Percentiles rank a stretch among this genome's conserved stretches.
phyloP scores from a whole-genome alignment of 1,140 invertebrate genomes.

The Atta cephalotes region DNA sequence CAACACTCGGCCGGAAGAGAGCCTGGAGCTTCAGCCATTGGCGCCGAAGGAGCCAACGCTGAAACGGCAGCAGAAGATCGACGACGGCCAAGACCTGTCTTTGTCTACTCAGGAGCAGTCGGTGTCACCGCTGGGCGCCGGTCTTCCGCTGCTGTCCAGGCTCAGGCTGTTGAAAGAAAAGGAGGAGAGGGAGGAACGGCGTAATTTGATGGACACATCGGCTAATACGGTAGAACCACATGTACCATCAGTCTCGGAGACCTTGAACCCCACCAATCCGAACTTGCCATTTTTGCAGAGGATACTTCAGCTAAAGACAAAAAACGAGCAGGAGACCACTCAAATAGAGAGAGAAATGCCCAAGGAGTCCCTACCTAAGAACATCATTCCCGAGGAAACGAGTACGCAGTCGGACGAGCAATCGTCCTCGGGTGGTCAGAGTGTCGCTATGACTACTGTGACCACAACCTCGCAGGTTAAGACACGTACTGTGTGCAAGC shows the following conservation, averaged over 20 bases:
- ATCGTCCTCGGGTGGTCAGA: background rate
- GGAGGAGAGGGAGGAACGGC: slow-evolving; percentile 90
- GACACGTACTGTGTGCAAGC: slow-evolving; percentile 63
- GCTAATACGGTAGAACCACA: slow-evolving; percentile 81
- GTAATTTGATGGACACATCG: slow-evolving; percentile 86
- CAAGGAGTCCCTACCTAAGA: slow-evolving; percentile 80
- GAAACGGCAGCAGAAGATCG: slow-evolving; percentile 80
- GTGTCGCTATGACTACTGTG: slow-evolving; percentile 1
- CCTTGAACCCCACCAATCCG: slow-evolving; percentile 72
- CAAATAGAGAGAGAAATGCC: slow-evolving; percentile 80
- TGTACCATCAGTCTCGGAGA: slow-evolving; percentile 45
- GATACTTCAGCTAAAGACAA: slow-evolving; percentile 91
- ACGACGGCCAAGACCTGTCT: slow-evolving; percentile 76
- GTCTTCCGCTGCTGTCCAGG: slow-evolving; percentile 92
- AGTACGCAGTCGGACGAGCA: slow-evolving; percentile 61
- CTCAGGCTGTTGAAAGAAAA: slow-evolving; percentile 94
- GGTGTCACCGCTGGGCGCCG: slow-evolving; percentile 91
- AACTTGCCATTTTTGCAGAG: slow-evolving; percentile 90
- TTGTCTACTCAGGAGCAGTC: slow-evolving; percentile 75
- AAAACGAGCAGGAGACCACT: slow-evolving; percentile 87
- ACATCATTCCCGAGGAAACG: slow-evolving; percentile 68
- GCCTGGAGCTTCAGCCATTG: slow-evolving; percentile 84
- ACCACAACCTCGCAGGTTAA: slow-evolving; percentile 23
- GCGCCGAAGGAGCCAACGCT: slow-evolving; percentile 86
- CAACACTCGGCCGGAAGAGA: slow-evolving; percentile 86